Base-by-base conservation (phyloP, 2,888 invertebrate genomes). In the Leucophenga montana region DNA sequence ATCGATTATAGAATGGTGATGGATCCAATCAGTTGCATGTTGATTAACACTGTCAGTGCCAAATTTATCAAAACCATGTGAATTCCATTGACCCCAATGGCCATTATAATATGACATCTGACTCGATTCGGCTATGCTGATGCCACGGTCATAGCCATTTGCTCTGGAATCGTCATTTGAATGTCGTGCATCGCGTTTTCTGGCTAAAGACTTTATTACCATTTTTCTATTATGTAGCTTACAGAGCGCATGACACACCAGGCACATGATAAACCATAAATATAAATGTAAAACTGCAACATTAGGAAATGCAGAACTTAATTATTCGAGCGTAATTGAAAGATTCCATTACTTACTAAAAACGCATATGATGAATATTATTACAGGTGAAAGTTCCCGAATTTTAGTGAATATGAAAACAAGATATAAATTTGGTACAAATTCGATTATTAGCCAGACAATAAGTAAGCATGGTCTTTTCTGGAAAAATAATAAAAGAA, bases 251-350 rank as follows among this genome's bases (percentile, higher is more conserved):
- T 14, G 14, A 27, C 22, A 20, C 22, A 18, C 39, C 6, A n/a
- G 39, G 3, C 33, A 39, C 61, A 61, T 61, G 18, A 39, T 27
- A 11, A 61, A 39, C 61, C 44, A 61, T 39, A 61, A 16, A 27
- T 44, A 27, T 11, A 16, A 39, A 11, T 61, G 61, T n/a, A 61
- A 9, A 39, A 44, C 61, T 61, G 39, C 9, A 44, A n/a, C 11
- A 18, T 16, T 14, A 18, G 9, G 0, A 16, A 53, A 18, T 18
- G 16, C 16, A 53, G 5, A 1, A 53, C 22, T 56, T 9, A 2
- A 56, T 11, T 14, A 0, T 13, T 20, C 27, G 18, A 11, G 8
- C 4, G 13, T 22, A 18, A 56, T 56, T 27, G 20, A 22, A 56
- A 4, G 16, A 22, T 14, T 13, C 11, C 5, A 20, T 22, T 18